Conservation (phyloP, 2,888 invertebrate genomes). For the Philereme vetulata region DNA sequence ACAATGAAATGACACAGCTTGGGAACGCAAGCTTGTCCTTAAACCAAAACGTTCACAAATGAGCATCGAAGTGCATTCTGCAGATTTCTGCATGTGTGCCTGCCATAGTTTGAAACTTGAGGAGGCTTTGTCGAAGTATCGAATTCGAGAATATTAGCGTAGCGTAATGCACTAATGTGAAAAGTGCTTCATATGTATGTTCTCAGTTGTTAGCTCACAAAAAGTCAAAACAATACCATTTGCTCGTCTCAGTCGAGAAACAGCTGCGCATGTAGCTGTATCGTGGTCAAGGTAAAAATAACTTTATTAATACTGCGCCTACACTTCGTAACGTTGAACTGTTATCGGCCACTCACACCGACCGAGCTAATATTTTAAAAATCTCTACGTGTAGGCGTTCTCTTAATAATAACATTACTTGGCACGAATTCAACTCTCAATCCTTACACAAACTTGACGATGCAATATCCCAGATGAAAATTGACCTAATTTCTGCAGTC, state of each 20-base stretch:
- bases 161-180: not conserved
- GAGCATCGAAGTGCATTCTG: conserved; percentile 12
- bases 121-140: conserved; percentile 6
- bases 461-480: conserved; percentile 56
- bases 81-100: conserved; percentile 4
- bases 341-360: conserved; percentile 70
- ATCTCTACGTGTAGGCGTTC: conserved; percentile 42
- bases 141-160: conserved; percentile 1
- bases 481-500: conserved; percentile 51
- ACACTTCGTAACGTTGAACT: conserved; percentile 38
- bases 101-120: conserved; percentile 18
- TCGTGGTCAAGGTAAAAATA: conserved; percentile 22
- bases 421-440: conserved; percentile 64
- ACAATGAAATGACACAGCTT: conserved; percentile 13
- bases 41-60: conserved; percentile 21
- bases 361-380: conserved; percentile 47
- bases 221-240: not conserved
- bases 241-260: not conserved
- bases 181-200: not conserved
- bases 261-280: not conserved
- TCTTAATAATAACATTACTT: conserved; percentile 57
- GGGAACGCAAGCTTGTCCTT: conserved; percentile 9
- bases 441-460: conserved; percentile 46
- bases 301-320: conserved; percentile 6
- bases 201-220: not conserved